Evolutionary conservation across 2,888 invertebrate genomes (phyloP), one percentile per base, ranked within the genome.

Genomic region (Tholera decimalis): DNA sequence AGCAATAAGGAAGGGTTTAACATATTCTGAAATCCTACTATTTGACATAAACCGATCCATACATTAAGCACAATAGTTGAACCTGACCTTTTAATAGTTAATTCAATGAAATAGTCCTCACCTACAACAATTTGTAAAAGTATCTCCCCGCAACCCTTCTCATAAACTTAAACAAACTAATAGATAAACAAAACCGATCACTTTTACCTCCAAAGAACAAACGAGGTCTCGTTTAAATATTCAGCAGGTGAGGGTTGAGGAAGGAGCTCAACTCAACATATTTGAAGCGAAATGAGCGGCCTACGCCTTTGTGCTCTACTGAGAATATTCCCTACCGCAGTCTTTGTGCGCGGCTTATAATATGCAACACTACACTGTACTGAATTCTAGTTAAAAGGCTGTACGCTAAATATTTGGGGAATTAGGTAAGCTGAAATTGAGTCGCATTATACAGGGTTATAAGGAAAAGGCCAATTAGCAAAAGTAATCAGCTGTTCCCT

Each of bases 161-260:
- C 69, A 69, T 39, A 58, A 76, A 44, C 24, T 33, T 68, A 11
- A n/a, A 28, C 35, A 13, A n/a, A 37, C n/a, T 11, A 7, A 37
- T 73, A 73, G n/a, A 53, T 47, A 55, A 68, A 69, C 69, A 75
- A 51, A 50, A 44, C 26, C 69, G 69, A 68, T 69, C 69, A 51
- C 15, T 35, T 28, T 9, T 0, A 5, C 7, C 18, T 3, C 11
- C 18, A 43, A 33, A 43, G 28, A 55, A 59, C 22, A 46, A 77
- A 55, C 24, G 18, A 18, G 44, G 13, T 33, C 46, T 41, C 33
- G 26, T 22, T 76, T 49, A 57, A 79, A 57, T 69, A 74, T 74
- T 56, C 41, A 74, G 51, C 24, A 55, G 18, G 56, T 28, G 13
- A 63, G 47, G 73, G 26, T 41, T 26, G 30, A 24, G 46, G n/a